Conservation (phyloP, 2,797 vertebrate genomes). For the Paratrypauchen microcephalus region DNA sequence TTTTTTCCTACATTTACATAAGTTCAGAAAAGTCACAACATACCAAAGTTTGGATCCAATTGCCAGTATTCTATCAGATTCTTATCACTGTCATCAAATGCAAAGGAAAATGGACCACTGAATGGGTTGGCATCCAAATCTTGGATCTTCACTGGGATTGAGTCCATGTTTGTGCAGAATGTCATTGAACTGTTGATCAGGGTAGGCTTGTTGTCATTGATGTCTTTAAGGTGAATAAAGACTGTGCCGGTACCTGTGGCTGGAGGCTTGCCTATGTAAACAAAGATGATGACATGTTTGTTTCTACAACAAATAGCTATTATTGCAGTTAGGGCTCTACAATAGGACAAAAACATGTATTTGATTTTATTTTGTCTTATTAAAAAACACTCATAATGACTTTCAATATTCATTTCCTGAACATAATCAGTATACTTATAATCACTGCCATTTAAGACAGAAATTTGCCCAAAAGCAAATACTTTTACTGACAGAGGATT, state of each 20-base stretch:
- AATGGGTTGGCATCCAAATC: conserved; percentile 71
- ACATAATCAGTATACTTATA: no score
- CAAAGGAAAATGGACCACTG: conserved; percentile 75
- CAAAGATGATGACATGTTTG: background rate
- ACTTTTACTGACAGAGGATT: no score
- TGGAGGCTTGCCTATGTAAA: conserved; percentile 72
- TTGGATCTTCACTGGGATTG: conserved; percentile 53
- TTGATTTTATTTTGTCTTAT: no score
- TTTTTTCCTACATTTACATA: background rate
- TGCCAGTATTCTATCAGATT: conserved; percentile 67
- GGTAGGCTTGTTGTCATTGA: conserved; percentile 75
- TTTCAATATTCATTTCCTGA: no score
- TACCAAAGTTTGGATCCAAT: conserved; percentile 71
- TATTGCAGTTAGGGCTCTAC: background rate
- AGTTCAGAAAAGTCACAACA: conserved; percentile 21
- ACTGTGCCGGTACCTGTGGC: conserved; percentile 75
- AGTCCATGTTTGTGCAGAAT: conserved; percentile 67
- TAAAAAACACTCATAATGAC: no score
- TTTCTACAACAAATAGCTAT: background rate
- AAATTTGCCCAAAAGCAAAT: no score
- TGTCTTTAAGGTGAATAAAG: conserved; percentile 72
- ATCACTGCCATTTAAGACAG: no score
- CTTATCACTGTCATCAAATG: conserved; percentile 48
- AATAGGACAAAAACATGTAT: background rate
- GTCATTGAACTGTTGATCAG: conserved; percentile 47